phyloP scores from a whole-genome alignment of 2,113 vertebrate genomes.

The Antennarius striatus region DNA sequence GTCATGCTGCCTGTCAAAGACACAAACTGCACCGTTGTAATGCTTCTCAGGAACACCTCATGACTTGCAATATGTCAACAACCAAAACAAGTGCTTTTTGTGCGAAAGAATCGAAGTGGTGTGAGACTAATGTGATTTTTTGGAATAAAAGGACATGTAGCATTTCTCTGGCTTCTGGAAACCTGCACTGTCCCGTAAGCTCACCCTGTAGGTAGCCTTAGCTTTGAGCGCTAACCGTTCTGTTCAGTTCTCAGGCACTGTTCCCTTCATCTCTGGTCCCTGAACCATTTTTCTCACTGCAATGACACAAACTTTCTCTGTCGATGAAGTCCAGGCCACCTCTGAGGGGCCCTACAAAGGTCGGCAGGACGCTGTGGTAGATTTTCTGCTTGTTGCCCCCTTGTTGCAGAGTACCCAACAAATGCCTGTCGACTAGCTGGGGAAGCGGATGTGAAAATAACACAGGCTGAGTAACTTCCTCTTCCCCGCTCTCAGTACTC shows the following conservation, averaged over 20 bases:
- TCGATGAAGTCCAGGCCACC: conserved; percentile 3
- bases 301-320: conserved; percentile 23
- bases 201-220: neutral
- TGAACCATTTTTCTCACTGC: conserved; percentile 29
- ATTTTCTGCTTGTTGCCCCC: conserved; percentile 29
- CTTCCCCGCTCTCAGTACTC: conserved; percentile 61
- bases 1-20: conserved; percentile 65
- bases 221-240: conserved; percentile 9
- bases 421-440: conserved; percentile 44
- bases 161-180: conserved; percentile 9
- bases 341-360: conserved; percentile 1
- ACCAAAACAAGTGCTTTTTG: conserved; percentile 46
- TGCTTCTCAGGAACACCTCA: conserved; percentile 17
- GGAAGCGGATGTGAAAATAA: conserved; percentile 82
- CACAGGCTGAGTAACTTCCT: conserved; percentile 78
- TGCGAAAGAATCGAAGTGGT: conserved; percentile 33
- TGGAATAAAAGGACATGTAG: conserved; percentile 27
- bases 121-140: conserved; percentile 40
- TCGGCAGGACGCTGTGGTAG: neutral
- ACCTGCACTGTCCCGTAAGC: conserved; percentile 11
- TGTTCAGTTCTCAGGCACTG: conserved; percentile 50
- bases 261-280: conserved; percentile 47
- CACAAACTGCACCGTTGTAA: conserved; percentile 58
- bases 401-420: too few species aligned
- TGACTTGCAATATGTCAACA: conserved; percentile 47